A percentile compares a stretch with the other conserved stretches of the same genome.
Conservation (phyloP, 2,113 vertebrate species). For the Dendropsophus ebraccatus region DNA sequence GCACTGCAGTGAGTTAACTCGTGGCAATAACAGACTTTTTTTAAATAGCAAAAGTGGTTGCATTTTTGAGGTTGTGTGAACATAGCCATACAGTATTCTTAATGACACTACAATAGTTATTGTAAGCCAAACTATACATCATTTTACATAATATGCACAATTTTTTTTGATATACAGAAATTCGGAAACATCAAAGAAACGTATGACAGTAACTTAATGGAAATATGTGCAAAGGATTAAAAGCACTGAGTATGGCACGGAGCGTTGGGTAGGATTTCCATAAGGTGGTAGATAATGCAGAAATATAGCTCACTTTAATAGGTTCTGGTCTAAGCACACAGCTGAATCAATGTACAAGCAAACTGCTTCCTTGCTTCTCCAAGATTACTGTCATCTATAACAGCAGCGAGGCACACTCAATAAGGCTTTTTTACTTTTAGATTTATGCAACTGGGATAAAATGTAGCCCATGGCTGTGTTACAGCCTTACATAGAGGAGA, state of each 20-base stretch:
- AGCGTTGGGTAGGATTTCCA: background rate
- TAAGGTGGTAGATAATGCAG: conserved; percentile 22
- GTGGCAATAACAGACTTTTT: too few relatives aligned
- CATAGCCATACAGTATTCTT: too few relatives aligned
- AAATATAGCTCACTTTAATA: conserved; percentile 35
- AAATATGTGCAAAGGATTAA: background rate
- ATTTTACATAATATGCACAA: too few relatives aligned
- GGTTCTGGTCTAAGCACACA: conserved; percentile 37
- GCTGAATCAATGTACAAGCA: conserved; percentile 27
- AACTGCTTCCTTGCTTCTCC: conserved; percentile 45
- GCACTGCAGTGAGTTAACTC: too few relatives aligned
- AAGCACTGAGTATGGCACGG: background rate
- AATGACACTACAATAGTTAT: too few relatives aligned
- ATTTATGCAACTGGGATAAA: conserved; percentile 43
- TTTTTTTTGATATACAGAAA: background rate
- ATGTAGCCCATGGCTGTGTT: conserved; percentile 33
- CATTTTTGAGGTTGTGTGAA: too few relatives aligned
- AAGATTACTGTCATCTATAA: background rate
- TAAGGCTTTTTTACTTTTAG: conserved; percentile 38
- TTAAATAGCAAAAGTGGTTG: too few relatives aligned
- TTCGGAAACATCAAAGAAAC: background rate
- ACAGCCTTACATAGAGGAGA: background rate
- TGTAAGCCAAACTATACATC: too few relatives aligned
- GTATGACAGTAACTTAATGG: background rate
- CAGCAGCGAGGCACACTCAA: background rate